A percentile compares a stretch with the other conserved stretches of the same genome.
phyloP scores from a whole-genome alignment of 2,797 vertebrate genomes.

The Ceryle rudis region DNA sequence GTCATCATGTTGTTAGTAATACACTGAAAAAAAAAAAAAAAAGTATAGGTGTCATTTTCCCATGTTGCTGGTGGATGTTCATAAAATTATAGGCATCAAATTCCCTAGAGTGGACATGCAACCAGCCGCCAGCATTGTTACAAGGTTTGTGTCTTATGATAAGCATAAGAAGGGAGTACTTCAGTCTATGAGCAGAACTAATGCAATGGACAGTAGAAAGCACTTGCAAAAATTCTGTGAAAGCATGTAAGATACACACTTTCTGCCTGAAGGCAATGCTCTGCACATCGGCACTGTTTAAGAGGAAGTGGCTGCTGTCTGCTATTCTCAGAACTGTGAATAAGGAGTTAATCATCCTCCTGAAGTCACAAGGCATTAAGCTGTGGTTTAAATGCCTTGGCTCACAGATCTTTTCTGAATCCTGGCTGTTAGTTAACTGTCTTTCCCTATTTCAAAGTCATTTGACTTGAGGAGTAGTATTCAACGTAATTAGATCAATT shows the following conservation, averaged over 20 bases:
- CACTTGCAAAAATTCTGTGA: neutral
- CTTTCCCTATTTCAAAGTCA: neutral
- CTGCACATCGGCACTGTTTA: neutral
- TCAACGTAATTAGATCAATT: neutral
- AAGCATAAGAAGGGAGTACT: neutral
- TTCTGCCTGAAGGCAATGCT: neutral
- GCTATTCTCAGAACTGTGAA: neutral
- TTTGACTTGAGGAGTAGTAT: neutral
- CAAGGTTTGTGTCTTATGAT: neutral
- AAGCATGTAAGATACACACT: neutral
- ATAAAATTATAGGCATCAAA: neutral
- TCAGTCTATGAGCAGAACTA: neutral
- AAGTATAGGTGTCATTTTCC: neutral
- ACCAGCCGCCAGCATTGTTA: neutral
- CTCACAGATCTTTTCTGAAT: neutral
- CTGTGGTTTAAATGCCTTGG: neutral
- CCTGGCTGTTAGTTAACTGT: neutral
- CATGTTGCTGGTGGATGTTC: neutral
- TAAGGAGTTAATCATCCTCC: slow-evolving; percentile 23
- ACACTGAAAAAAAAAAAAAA: neutral
- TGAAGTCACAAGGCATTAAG: slow-evolving; percentile 23
- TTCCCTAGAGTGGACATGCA: fast-evolving
- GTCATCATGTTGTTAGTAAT: neutral
- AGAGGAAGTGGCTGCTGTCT: slow-evolving; percentile 32
- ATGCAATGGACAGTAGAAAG: neutral